Base-by-base conservation (phyloP, 30 jellyfish, hydroid and myxozoan species). In the Cassiopea xamachana region DNA sequence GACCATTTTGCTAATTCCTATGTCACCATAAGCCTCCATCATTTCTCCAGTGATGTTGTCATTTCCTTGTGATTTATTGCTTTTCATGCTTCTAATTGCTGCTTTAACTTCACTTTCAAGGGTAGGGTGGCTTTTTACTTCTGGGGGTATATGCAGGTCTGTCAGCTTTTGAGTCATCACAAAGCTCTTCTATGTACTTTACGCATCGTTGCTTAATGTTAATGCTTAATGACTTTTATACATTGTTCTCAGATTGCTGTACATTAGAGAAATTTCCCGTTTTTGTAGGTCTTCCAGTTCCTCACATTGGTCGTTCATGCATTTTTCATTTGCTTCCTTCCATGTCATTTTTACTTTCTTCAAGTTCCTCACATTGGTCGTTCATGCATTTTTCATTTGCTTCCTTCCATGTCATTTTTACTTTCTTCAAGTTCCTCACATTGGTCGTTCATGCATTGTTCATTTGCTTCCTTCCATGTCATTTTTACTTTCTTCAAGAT, bases 291-390 rank as follows among this genome's bases (percentile, higher is more conserved):
- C 67, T 68, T 88, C 91, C 5, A 79, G 77, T 67, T 88, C 95
- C 50, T 45, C 80, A 69, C 95, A 88, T 77, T 79, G 46, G 46
- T 88, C 73, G 59, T 77, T 68, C 46, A 88, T 48, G 86, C 95
- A 88, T 39, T 67, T 76, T 19, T 61, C n/a, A 85, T 27, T 77
- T 88, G 78, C 91, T n/a, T n/a, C n/a, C n/a, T n/a, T n/a, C n/a
- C n/a, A n/a, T n/a, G n/a, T n/a, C n/a, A n/a, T n/a, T n/a, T n/a
- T n/a, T n/a, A n/a, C n/a, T n/a, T n/a, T n/a, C n/a, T n/a, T n/a
- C n/a, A n/a, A n/a, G n/a, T n/a, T n/a, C n/a, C n/a, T n/a, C n/a
- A n/a, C n/a, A n/a, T n/a, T n/a, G n/a, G n/a, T n/a, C n/a, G n/a
- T n/a, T n/a, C n/a, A n/a, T n/a, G n/a, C n/a, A n/a, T n/a, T n/a